Evolutionary conservation across 1,140 invertebrate genomes (phyloP), one percentile per base, ranked within the genome.

Genomic region (Monomorium pharaonis): DNA sequence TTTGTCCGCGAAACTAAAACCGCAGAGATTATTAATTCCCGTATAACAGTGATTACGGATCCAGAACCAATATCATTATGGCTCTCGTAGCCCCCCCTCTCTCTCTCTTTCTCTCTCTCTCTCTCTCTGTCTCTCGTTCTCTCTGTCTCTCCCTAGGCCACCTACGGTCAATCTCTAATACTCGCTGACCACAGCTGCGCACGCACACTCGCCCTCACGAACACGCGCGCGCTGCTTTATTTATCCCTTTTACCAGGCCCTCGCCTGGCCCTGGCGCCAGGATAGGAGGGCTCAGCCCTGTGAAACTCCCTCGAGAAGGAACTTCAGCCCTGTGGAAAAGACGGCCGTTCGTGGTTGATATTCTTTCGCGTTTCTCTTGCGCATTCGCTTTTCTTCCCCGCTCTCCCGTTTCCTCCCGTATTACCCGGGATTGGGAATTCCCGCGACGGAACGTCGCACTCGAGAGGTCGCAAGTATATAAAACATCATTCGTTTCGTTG

Each of bases 1-100:
- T 89, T 85, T 67, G 87, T 90, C 86, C 72, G 87, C 89, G 86
- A 88, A 90, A 91, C 87, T 84, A 89, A 92, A 92, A 94, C 93
- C 92, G 91, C 92, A 92, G 86, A 89, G 89, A 91, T 94, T 93
- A 94, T 94, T 94, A 94, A 94, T 94, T 94, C 92, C 92, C 90
- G 62, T 89, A 93, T 94, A 94, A 93, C 90, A 91, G 92, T 92
- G 91, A 94, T 94, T 93, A 93, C 92, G 84, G 87, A 91, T 92
- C 91, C 90, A 88, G 90, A 90, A 90, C 89, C 92, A 92, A 93
- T 94, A 93, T 93, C 91, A 92, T 93, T 92, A 93, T 89, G 80
- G 47, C 63, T 85, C 62, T 65, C 62, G 65, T 84, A 74, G 85
- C 81, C 56, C 47, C 77, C 60, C 58, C 33, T 77, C 60, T 51